Base-by-base conservation (phyloP, 2,888 invertebrate species). In the Pollenia angustigena region DNA sequence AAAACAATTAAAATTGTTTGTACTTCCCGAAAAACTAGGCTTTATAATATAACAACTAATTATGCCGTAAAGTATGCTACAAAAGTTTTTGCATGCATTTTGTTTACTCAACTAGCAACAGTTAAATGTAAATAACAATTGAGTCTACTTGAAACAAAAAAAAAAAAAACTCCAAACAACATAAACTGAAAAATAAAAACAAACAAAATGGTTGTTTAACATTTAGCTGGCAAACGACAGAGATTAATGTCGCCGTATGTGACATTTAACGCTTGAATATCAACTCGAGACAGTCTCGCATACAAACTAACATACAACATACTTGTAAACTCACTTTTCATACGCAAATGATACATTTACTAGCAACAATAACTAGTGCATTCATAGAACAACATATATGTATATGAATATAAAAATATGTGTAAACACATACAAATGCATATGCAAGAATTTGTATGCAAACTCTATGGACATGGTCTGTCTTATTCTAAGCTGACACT, bases 191-290 rank as follows among this genome's bases (percentile, higher is more conserved):
- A 75, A 64, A 16, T 18, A 10, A 40, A 16, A 14, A 56, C 16
- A 64, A 81, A 68, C 48, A 58, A 52, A 56, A 23, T 9, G 32
- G 0, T 23, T 66, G 46, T 32, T 52, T 50, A 12, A 50, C 54
- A 54, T 74, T 85, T 71, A 76, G 88, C 86, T 85, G 76, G 74
- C 78, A 75, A 82, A 88, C 88, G 90, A 91, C 91, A 90, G 89
- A 90, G 91, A 91, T 90, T 91, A 91, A 90, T 91, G 91, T 90
- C 91, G 89, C 89, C 88, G 76, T 90, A 89, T 89, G 88, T 90
- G 90, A 90, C 90, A 90, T 87, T 90, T 88, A 88, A 86, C 89
- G 89, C 88, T 82, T 85, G 82, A 79, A 79, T 82, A 79, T 79
- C 79, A 85, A 79, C 82, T 79, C 52, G 44, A 79, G 82, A 85